Base-by-base conservation (phyloP, 1,140 invertebrate genomes). In the Cataglyphis hispanica region DNA sequence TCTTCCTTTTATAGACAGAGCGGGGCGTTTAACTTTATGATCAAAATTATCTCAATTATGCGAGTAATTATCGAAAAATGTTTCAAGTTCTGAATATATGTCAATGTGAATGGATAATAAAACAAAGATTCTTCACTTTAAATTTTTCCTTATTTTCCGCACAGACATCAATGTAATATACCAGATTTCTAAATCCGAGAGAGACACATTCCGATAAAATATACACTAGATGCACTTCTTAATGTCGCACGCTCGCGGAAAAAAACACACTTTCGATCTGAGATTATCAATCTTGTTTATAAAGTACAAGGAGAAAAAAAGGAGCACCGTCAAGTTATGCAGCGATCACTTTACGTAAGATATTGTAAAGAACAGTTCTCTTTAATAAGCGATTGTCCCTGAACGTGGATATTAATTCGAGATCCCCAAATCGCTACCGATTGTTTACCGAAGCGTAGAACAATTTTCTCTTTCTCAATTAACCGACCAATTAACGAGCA, bases 401-500 rank as follows among this genome's bases (percentile, higher is more conserved):
- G 13, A 19, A 31, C n/a, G 27, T 50, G 40, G n/a, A 1, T 22
- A 77, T 64, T 77, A 77, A 78, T 67, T 53, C 13, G 19, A 58
- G 16, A 58, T 0, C 22, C 0, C 25, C 43, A 10, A 67, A 69
- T 43, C 13, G 40, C 46, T 34, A 37, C 13, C 34, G 31, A 31
- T 11, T 25, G 40, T 69, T 16, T 31, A 50, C 10, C 16, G 16
- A 6, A 6, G 11, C 11, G 16, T 25, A 40, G 19, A 72, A 19
- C 19, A 6, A 74, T 27, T 72, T 46, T 83, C 67, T 83, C 67
- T n/a, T 58, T 43, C 31, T 53, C 67, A 22, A 60, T 83, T 60
- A 74, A 72, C 0, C 19, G 78, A 34, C 53, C 34, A 60, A 83
- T 83, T 60, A 72, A 80, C 3, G 40, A 34, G 34, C 8, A 60